phyloP scores from a whole-genome alignment of 2,113 vertebrate genomes.

The Indri indri region DNA sequence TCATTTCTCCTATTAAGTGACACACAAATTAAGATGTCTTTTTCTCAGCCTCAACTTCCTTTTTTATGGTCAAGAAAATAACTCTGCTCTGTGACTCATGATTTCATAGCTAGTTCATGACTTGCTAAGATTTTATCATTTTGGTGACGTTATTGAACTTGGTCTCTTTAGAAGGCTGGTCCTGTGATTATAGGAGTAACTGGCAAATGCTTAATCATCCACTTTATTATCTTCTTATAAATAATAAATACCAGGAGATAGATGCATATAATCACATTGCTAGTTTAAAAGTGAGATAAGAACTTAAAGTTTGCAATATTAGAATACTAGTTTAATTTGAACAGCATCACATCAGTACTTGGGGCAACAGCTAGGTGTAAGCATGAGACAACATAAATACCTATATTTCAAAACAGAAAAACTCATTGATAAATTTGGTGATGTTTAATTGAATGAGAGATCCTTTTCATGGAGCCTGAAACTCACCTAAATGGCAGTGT shows the following conservation, averaged over 20 bases:
- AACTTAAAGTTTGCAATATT: conserved; percentile 54
- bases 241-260: conserved; percentile 81
- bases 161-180: conserved; percentile 70
- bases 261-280: conserved; percentile 75
- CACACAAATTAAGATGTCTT: neutral
- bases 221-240: conserved; percentile 83
- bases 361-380: conserved; percentile 43
- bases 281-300: conserved; percentile 73
- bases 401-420: conserved; percentile 42
- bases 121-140: conserved; percentile 81
- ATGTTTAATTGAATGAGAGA: neutral
- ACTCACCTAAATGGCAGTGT: neutral
- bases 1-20: conserved; percentile 46
- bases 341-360: conserved; percentile 6
- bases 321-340: conserved; percentile 69
- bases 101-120: conserved; percentile 59
- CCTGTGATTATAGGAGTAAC: conserved; percentile 77
- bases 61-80: conserved; percentile 73
- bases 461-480: neutral
- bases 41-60: conserved; percentile 37
- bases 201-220: conserved; percentile 78
- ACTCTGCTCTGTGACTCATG: conserved; percentile 55
- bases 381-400: conserved; percentile 31
- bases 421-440: neutral
- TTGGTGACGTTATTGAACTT: conserved; percentile 77